Percentiles rank a stretch among this genome's conserved stretches.
These are phyloP conservation scores for Naso thynnoides DNA, from an alignment of 2,797 vertebrate species.

Conservation along the genomic window DNA sequence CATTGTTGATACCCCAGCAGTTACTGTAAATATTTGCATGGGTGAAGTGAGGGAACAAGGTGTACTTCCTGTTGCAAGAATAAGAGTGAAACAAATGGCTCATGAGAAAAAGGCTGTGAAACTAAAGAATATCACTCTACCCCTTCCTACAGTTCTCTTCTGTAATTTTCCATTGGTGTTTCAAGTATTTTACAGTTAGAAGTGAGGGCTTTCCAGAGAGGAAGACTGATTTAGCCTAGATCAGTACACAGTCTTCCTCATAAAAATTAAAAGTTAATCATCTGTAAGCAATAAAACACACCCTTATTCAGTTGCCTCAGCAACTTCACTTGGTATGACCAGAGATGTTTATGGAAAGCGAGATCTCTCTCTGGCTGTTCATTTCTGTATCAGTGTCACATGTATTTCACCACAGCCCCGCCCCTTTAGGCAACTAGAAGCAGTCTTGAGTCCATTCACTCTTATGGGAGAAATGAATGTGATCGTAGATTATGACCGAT, in stretches of 20 bases:
- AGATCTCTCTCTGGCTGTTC: no score
- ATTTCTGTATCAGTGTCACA: no score
- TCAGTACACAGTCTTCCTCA: not conserved
- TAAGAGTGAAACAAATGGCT: conserved; percentile 38
- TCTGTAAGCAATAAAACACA: conserved; percentile 11
- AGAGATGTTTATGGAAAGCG: no score
- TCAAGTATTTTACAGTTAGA: conserved; percentile 3
- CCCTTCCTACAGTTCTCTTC: conserved; percentile 4
- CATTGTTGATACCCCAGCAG: conserved; percentile 70
- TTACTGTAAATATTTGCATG: conserved; percentile 85
- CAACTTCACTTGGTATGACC: not conserved
- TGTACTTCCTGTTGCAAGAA: conserved; percentile 80
- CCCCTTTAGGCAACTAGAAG: no score
- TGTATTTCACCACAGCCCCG: no score
- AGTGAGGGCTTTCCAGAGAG: conserved; percentile 1
- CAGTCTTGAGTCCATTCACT: no score
- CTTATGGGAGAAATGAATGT: no score
- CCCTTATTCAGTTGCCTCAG: not conserved
- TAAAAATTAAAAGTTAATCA: not conserved
- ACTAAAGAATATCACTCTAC: conserved; percentile 1
- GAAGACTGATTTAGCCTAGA: not conserved
- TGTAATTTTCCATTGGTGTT: conserved; percentile 8
- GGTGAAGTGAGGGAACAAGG: conserved; percentile 77
- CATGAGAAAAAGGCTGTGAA: conserved; percentile 37
- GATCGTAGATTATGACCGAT: no score